Evolutionary conservation across 2,113 vertebrate genomes (phyloP), one percentile per base, ranked within the genome.

Genomic region (Ophiodon elongatus): DNA sequence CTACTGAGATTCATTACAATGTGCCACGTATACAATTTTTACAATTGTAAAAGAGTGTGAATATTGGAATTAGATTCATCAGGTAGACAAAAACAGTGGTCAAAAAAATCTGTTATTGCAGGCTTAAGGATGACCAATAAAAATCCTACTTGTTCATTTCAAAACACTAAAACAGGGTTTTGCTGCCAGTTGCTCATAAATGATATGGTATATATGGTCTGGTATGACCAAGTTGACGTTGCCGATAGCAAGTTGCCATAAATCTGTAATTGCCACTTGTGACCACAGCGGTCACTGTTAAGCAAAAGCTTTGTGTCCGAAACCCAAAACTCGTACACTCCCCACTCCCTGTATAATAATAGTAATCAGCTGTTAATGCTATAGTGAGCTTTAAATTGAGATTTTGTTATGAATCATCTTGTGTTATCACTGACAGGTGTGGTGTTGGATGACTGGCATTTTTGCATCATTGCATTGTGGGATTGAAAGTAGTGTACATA

Each of bases 1-100:
- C 21, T 13, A 64, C 68, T 79, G 68, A 84, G 45, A 73, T 84
- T 27, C 54, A 41, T 62, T 68, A 37, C 23, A 76, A 54, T 29
- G 37, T 62, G 57, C 27, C n/a, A 56, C 31, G 43, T 39, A 8
- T n/a, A 19, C 25, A 31, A n/a, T 45, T 50, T 82, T 56, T 50
- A 37, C 23, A 66, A 70, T 69, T 41, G 8, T 57, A 37, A 39
- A 56, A 33, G 17, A 68, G 37, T 70, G 29, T 56, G 56, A 68
- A 76, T 25, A 54, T 35, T 83, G 23, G 27, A 74, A 29, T 84
- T n/a, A 2, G 13, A 77, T 65, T 77, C 1, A 15, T 76, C 62
- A 70, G n/a, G 17, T 60, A 63, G 47, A 70, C 6, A 0, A 10
- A 50, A 75, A 59, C 35, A 41, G 8, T 57, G 52, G 23, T 29